A percentile compares a stretch with the other conserved stretches of the same genome.
These are phyloP conservation scores for Conger conger DNA, from an alignment of 2,113 vertebrate genomes.

Conservation along the genomic window DNA sequence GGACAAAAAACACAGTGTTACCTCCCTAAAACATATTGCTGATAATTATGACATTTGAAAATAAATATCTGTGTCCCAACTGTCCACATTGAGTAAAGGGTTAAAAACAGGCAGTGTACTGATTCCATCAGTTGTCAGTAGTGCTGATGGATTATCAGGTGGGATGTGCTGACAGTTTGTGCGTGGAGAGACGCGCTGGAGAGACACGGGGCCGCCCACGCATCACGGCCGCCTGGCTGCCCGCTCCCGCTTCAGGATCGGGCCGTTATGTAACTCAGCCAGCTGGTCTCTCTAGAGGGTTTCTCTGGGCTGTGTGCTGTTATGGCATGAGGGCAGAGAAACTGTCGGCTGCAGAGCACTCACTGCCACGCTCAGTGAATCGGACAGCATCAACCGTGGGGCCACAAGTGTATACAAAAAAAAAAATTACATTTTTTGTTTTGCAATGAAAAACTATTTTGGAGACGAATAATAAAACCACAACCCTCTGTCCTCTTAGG, in stretches of 20 bases:
- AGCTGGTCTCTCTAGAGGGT: constrained; percentile 48
- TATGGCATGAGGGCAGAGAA: background rate
- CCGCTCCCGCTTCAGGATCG: background rate
- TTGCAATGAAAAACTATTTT: background rate
- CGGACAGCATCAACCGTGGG: background rate
- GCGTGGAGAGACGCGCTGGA: background rate
- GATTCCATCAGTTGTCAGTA: background rate
- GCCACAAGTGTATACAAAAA: background rate
- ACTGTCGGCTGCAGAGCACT: background rate
- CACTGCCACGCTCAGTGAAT: background rate
- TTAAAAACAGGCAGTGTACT: background rate
- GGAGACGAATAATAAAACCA: background rate
- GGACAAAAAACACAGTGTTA: background rate
- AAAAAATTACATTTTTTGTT: background rate
- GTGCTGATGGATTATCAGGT: background rate
- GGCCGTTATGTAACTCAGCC: constrained; percentile 46
- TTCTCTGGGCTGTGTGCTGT: background rate
- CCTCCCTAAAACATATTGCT: background rate
- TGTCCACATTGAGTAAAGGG: background rate
- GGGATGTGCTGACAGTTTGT: background rate
- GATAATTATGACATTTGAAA: background rate
- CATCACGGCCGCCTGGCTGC: background rate
- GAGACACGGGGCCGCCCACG: background rate
- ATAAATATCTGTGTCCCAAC: background rate
- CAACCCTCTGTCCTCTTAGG: background rate